phyloP scores from a whole-genome alignment of 2,888 invertebrate genomes.

The Megaustenia siamemsis region DNA sequence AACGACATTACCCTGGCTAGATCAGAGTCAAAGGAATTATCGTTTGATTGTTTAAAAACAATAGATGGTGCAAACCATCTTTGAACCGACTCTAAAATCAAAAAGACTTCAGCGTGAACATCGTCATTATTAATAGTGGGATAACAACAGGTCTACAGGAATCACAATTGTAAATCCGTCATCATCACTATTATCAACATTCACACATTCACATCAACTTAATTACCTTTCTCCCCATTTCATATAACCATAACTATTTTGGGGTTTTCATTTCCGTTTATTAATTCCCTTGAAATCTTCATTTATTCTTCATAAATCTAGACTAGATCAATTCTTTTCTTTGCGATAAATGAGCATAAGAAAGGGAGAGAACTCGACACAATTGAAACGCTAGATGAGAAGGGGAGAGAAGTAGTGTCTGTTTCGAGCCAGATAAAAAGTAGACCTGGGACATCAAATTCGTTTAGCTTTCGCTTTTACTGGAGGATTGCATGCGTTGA shows the following conservation, averaged over 20 bases:
- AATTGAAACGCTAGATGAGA: neutral
- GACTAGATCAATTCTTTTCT: neutral
- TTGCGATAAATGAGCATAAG: neutral
- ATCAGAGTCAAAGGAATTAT: no score
- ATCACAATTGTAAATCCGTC: no score
- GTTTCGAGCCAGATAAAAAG: neutral
- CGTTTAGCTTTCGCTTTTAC: neutral
- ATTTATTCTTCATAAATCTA: neutral
- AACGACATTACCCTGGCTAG: no score
- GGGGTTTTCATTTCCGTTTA: neutral
- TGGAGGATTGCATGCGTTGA: neutral
- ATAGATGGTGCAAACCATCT: no score
- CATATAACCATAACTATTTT: neutral
- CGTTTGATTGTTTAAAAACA: no score
- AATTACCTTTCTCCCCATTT: neutral
- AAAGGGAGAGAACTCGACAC: neutral
- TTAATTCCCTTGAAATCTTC: neutral
- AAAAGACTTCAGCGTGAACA: no score
- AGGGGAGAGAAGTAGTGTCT: neutral
- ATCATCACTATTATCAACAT: neutral
- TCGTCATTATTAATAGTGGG: no score
- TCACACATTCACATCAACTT: neutral
- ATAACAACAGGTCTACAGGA: no score
- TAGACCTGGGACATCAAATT: constrained; percentile 1
- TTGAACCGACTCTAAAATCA: no score